phyloP scores from a whole-genome alignment of 2,888 invertebrate genomes.

The Periphyllus acericola region DNA sequence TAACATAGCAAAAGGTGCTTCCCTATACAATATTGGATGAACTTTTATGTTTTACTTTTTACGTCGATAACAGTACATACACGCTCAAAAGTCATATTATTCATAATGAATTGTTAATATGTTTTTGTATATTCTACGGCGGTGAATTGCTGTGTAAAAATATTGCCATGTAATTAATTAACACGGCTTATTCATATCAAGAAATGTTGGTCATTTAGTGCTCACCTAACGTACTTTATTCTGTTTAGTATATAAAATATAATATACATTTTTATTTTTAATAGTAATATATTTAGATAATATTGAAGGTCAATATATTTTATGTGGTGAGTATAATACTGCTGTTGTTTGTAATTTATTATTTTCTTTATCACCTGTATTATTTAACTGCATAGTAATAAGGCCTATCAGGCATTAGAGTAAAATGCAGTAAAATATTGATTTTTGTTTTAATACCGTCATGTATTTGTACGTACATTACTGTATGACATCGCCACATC shows the following conservation, averaged over 20 bases:
- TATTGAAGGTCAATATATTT: not conserved
- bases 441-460: not conserved
- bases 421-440: not conserved
- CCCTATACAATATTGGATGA: not conserved
- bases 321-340: not conserved
- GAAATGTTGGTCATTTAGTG: too few relatives aligned
- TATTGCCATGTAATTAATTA: not conserved
- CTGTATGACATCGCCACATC: not conserved
- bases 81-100: conserved; percentile 12
- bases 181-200: not conserved
- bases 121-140: not conserved
- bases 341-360: too few relatives aligned
- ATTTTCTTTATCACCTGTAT: not conserved
- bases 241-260: not conserved
- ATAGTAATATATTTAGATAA: not conserved
- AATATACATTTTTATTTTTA: not conserved
- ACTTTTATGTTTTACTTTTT: conserved; percentile 10
- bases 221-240: not conserved
- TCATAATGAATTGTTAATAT: not conserved
- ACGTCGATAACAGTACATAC: not conserved
- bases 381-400: too few relatives aligned
- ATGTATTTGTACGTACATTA: not conserved
- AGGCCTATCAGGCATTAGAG: not conserved
- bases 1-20: not conserved
- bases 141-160: not conserved